Evolutionary conservation across 2,797 vertebrate genomes (phyloP), one percentile per base, ranked within the genome.

Genomic region (Mastacembelus armatus): DNA sequence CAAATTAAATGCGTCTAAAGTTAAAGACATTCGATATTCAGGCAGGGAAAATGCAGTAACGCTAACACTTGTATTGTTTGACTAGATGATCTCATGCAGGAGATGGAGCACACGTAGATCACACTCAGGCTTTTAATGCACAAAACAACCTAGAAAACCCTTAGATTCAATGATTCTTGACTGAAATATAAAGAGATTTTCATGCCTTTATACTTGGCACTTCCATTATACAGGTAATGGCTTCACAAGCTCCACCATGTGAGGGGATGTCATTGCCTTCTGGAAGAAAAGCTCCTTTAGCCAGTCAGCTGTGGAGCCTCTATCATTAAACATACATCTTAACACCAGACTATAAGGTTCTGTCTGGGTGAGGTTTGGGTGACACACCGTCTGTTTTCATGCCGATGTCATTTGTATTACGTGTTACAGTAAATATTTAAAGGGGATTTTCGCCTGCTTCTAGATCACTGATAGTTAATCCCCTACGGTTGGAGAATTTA

Each of bases 151-250:
- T 38, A 55, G 38, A 47, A 57, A 57, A 64, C 43, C 26, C 29
- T 45, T 49, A 45, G 26, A 84, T 82, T 50, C 47, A 78, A 58
- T 51, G 48, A 63, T 50, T 63, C 74, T 70, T 44, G 51, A 54
- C 71, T 44, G 56, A 47, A 48, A 68, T n/a, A 39, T 39, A 39
- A 54, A 52, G n/a, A 56, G n/a, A n/a, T 68, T 61, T 50, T 59
- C 57, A 60, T 61, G 68, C 48, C 72, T 71, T 75, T 73, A 77
- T 38, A 50, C 65, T 66, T 44, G 40, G 47, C 58, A 48, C 48
- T 78, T 63, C 71, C 59, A 86, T 78, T 71, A 66, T 51, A 71
- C 36, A 59, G 26, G 62, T 64, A 83, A 77, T 56, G 55, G 61
- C 69, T 76, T 59, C 61, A 60, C 57, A 58, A 58, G 63, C 35